phyloP scores from a whole-genome alignment of 2,888 invertebrate species.

The Ochropleura leucogaster region DNA sequence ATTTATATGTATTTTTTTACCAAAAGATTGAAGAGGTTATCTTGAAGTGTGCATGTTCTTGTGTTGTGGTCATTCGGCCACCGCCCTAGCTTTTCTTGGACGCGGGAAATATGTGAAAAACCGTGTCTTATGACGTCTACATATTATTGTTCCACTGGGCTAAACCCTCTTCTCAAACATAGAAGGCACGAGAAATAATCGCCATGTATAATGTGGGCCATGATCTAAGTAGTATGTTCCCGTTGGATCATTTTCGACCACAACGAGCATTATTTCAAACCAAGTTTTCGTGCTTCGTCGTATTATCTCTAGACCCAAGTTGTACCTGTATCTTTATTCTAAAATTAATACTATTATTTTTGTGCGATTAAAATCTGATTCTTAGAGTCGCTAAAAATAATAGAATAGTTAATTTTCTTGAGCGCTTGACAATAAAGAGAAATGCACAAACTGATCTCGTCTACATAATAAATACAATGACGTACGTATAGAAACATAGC shows the following conservation, averaged over 20 bases:
- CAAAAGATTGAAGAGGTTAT: too few species aligned
- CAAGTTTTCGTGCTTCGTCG: too few species aligned
- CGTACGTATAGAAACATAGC: constrained; percentile 39
- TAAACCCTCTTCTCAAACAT: too few species aligned
- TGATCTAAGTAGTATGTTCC: too few species aligned
- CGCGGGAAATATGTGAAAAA: background rate
- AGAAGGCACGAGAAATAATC: too few species aligned
- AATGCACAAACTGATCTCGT: constrained; percentile 18
- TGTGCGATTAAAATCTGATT: background rate
- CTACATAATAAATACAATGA: constrained; percentile 40
- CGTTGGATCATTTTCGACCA: too few species aligned
- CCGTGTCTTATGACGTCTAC: background rate
- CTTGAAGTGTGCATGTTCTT: background rate
- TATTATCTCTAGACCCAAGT: too few species aligned
- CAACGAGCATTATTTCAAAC: too few species aligned
- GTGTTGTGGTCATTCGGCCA: background rate
- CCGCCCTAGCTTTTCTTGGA: background rate
- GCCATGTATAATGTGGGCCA: too few species aligned
- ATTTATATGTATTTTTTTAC: background rate
- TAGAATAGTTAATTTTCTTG: background rate
- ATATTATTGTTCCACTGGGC: background rate
- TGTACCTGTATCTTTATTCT: too few species aligned
- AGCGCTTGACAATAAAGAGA: constrained; percentile 1
- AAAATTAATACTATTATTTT: background rate
- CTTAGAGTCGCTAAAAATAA: background rate